phyloP scores from a whole-genome alignment of 1,140 invertebrate species.

The Coptotermes formosanus region DNA sequence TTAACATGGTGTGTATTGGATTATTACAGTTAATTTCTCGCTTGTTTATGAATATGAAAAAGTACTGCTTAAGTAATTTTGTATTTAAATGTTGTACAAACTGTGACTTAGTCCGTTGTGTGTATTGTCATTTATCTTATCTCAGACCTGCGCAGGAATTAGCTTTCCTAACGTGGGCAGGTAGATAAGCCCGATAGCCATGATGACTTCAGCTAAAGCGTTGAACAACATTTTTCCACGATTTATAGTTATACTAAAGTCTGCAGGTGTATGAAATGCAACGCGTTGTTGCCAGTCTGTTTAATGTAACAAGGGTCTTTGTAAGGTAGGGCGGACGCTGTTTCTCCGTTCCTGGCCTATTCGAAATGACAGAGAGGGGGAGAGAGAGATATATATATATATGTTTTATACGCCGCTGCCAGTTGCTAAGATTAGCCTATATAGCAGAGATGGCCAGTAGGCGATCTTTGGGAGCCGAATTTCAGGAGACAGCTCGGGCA shows the following conservation, averaged over 20 bases:
- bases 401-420: no score
- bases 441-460: no score
- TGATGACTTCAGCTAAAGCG: neutral
- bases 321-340: no score
- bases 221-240: neutral
- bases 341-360: no score
- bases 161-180: neutral
- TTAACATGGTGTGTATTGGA: neutral
- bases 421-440: no score
- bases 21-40: neutral
- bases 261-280: no score
- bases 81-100: neutral
- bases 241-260: constrained; percentile 54
- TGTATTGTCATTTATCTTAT: neutral
- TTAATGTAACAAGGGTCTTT: no score
- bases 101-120: neutral
- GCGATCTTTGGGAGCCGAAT: no score
- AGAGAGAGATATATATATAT: no score
- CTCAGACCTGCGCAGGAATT: neutral
- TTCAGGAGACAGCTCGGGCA: no score
- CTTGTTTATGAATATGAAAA: neutral
- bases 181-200: neutral
- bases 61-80: neutral
- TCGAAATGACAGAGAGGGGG: no score
- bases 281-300: no score